Base-by-base conservation (phyloP, 35 echinoderm and acorn worm species). In the Nesometra sesokonis region DNA sequence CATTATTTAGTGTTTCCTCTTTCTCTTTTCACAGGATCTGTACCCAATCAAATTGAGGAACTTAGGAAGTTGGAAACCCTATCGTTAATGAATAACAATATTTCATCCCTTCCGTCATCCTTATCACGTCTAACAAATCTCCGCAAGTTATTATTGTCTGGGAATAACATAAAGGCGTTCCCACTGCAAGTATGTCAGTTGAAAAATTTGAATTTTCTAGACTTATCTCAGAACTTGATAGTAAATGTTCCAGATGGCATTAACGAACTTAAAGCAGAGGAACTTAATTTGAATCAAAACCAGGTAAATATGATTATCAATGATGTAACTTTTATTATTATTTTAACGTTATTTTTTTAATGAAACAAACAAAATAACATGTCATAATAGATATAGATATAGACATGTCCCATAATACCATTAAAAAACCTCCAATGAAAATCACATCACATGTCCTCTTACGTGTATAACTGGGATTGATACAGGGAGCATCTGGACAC, bases 231-330 rank as follows among this genome's bases (percentile, higher is more conserved):
- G 86, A 97, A 97, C 86, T 33, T 79, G 32, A 87, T 97, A 31
- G 88, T 82, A 21, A 27, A 47, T 47, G 77, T 97, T 36, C 94
- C 94, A 31, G 88, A 88, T 78, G 86, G 88, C n/a, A 82, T 90
- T 27, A 88, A 83, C 19, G 82, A 86, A 23, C 57, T 97, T 3
- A 88, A 97, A 77, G 86, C 94, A 29, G 90, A 92, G 27, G 94
- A 97, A 86, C 81, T 97, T 11, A 97, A 97, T 84, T 57, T 93
- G 19, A 97, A 97, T 85, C 94, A 97, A 84, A 97, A 97, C 47
- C 94, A 97, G 94, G 94, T 97, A 83, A 88, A 67, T 11, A 9
- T 43, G 38, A 43, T n/a, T n/a, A n/a, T n/a, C n/a, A n/a, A n/a
- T n/a, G n/a, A n/a, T n/a, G n/a, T n/a, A n/a, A n/a, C n/a, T n/a